A percentile compares a stretch with the other conserved stretches of the same genome.
These are phyloP conservation scores for Drymodes brunneopygia DNA, from an alignment of 2,113 vertebrate species.

Conservation along the genomic window DNA sequence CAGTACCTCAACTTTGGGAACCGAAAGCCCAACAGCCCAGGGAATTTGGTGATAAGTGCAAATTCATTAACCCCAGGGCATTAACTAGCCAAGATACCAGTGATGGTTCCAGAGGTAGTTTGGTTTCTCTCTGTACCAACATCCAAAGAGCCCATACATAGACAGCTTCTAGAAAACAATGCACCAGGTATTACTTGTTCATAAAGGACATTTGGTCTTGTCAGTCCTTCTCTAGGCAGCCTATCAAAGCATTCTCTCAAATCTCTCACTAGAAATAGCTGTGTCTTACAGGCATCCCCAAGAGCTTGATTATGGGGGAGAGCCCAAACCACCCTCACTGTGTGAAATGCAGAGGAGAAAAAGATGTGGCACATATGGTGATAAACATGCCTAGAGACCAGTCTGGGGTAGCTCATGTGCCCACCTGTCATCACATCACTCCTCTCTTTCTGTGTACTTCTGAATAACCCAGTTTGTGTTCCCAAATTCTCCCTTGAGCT, in stretches of 20 bases:
- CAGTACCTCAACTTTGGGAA: neutral
- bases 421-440: rapidly evolving
- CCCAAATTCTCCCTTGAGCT: neutral
- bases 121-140: neutral
- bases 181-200: neutral
- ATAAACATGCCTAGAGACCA: neutral
- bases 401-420: neutral
- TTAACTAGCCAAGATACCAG: neutral
- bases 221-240: neutral
- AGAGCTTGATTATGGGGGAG: neutral
- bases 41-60: neutral
- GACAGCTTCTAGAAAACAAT: neutral
- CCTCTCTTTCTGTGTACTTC: neutral
- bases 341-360: neutral
- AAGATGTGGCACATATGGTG: neutral
- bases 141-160: neutral
- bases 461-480: rapidly evolving
- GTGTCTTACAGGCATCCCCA: rapidly evolving
- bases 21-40: neutral
- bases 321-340: neutral
- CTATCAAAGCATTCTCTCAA: neutral
- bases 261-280: neutral
- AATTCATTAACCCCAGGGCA: neutral
- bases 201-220: neutral
- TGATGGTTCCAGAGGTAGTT: neutral